Base-by-base conservation (phyloP, 2,797 vertebrate genomes). In the Lycodopsis pacificus region DNA sequence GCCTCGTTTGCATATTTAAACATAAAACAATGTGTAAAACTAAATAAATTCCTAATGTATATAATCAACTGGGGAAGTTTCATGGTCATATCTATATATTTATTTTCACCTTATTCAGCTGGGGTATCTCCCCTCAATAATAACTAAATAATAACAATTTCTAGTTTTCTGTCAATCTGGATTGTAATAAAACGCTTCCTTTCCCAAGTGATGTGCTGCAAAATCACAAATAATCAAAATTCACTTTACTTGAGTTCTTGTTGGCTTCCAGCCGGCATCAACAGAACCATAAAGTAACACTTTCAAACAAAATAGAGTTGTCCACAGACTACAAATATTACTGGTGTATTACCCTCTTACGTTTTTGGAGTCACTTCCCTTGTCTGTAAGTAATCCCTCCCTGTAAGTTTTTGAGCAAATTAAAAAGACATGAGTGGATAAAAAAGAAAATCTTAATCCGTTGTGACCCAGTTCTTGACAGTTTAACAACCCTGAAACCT, bases 371-470 rank as follows among this genome's bases (percentile, higher is more conserved):
- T 30, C 15, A 44, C 32, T 40, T 59, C 30, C 27, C 20, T 65
- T 53, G 14, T 19, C 17, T 51, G 15, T 38, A 44, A 10, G 30
- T 84, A 70, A 79, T 82, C 30, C 71, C 6, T 67, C 22, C 32
- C 32, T 71, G 10, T 38, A 77, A 36, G 0, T 63, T 76, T 74
- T 67, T n/a, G 58, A 86, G 58, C 7, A 83, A 90, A 89, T 88
- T 76, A 59, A 71, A 84, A 81, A 81, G 76, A 83, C 70, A 65
- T 32, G 54, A 71, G 48, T 59, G 51, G 38, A 62, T 64, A 40
- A 69, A 69, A 85, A 75, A 75, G 59, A 4, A 64, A 80, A 85
- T 83, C 82, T 75, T 86, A 89, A 92, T 89, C 85, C 68, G 5
- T 69, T 71, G 62, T 34, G 51, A 78, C 79, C 86, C 72, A 69